Percentiles rank a stretch among this genome's conserved stretches.
These are phyloP conservation scores for Centruroides sculpturatus DNA, from an alignment of 1,140 invertebrate species.

Conservation along the genomic window DNA sequence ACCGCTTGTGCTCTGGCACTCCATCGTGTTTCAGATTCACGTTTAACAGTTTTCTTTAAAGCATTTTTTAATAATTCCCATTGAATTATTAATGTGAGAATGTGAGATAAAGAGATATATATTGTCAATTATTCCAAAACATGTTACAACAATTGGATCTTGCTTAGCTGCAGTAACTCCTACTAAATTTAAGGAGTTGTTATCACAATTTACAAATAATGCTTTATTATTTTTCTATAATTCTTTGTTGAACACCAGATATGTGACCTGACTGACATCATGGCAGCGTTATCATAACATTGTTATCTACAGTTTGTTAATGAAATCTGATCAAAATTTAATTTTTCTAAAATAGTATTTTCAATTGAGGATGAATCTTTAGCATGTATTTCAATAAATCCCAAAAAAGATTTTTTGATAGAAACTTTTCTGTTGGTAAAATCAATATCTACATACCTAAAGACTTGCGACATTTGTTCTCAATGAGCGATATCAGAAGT, in stretches of 20 bases:
- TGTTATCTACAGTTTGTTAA: slow-evolving; percentile 8
- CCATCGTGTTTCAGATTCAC: slow-evolving; percentile 3
- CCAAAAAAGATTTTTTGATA: no score
- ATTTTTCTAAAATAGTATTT: not conserved
- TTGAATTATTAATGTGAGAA: no score
- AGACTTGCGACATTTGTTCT: slow-evolving; percentile 10
- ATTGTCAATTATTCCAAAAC: no score
- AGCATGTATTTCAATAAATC: slow-evolving; percentile 3
- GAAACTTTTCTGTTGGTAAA: no score
- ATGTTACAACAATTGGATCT: no score
- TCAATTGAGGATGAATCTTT: slow-evolving; percentile 1
- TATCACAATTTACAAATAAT: slow-evolving; percentile 2
- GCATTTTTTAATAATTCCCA: not conserved
- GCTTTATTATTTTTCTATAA: slow-evolving; percentile 1
- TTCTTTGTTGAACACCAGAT: not conserved
- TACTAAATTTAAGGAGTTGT: not conserved
- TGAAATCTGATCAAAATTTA: not conserved
- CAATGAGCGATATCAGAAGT: slow-evolving; percentile 10
- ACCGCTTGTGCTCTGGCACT: slow-evolving; percentile 1
- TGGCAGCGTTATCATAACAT: slow-evolving; percentile 10
- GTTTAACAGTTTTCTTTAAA: not conserved
- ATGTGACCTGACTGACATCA: slow-evolving; percentile 1
- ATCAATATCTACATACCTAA: slow-evolving; percentile 6
- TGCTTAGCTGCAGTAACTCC: not conserved
- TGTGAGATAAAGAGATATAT: no score